phyloP scores from a whole-genome alignment of 2,797 vertebrate species.

The Sebastes miniatus region DNA sequence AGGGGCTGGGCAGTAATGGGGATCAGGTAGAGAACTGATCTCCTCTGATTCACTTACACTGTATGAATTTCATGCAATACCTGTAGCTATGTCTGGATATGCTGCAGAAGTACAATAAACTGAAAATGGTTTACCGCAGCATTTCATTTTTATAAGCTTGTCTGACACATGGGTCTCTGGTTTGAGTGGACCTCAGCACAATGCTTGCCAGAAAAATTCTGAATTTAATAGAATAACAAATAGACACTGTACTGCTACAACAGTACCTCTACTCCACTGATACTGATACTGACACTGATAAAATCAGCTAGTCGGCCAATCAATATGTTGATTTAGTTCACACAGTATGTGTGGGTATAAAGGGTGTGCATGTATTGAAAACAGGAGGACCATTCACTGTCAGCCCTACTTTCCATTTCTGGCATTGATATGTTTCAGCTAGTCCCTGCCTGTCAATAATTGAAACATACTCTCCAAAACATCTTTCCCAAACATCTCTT shows the following conservation, averaged over 20 bases:
- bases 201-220: neutral
- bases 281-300: neutral
- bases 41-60: neutral
- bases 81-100: neutral
- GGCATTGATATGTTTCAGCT: slow-evolving; percentile 43
- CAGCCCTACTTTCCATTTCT: slow-evolving; percentile 43
- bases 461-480: slow-evolving; percentile 41
- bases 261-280: neutral
- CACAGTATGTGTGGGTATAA: neutral
- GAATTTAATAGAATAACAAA: neutral
- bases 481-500: slow-evolving; percentile 52
- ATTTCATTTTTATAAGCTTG: neutral
- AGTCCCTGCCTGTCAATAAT: slow-evolving; percentile 60
- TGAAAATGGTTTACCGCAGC: neutral
- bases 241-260: neutral
- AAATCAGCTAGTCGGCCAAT: neutral
- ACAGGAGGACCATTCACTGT: slow-evolving; percentile 16
- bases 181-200: slow-evolving; percentile 5
- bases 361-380: slow-evolving; percentile 19
- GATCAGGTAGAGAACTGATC: neutral
- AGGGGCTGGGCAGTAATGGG: neutral
- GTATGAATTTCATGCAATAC: neutral
- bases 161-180: neutral
- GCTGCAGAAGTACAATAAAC: neutral
- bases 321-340: slow-evolving; percentile 6